A percentile compares a stretch with the other conserved stretches of the same genome.
Conservation (phyloP, 64 coral and sea anemone genomes). For the Stichodactyla helianthus region DNA sequence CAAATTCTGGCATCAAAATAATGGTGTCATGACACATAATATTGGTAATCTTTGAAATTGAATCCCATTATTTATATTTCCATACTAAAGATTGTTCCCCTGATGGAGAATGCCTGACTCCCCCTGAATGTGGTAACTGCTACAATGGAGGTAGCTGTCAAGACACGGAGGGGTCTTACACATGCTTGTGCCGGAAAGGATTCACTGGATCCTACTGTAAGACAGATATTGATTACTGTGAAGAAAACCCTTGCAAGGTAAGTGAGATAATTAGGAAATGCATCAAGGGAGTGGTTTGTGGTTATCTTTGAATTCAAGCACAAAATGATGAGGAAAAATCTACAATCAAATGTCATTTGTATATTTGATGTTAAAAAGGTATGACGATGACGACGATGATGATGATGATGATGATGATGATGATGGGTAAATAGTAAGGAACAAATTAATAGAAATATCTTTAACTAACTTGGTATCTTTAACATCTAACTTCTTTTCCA, state of each 20-base stretch:
- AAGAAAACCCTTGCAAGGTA: conserved; percentile 28
- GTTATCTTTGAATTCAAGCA: not conserved
- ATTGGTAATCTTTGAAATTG: too few relatives aligned
- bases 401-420: not conserved
- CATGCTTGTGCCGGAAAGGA: conserved; percentile 37
- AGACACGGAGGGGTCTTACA: conserved; percentile 32
- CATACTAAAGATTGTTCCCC: conserved; percentile 24
- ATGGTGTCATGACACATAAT: too few relatives aligned
- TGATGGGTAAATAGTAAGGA: not conserved
- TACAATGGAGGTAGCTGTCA: conserved; percentile 51
- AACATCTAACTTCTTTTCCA: not conserved
- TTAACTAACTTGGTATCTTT: too few relatives aligned
- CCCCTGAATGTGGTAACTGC: conserved; percentile 19
- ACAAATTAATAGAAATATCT: not conserved
- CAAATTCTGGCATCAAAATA: too few relatives aligned
- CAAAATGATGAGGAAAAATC: too few relatives aligned
- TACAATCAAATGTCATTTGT: too few relatives aligned
- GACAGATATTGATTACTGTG: conserved; percentile 47
- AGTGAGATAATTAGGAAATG: not conserved
- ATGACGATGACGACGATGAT: not conserved
- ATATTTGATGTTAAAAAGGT: too few relatives aligned
- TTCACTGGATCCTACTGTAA: conserved; percentile 46
- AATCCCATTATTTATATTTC: too few relatives aligned
- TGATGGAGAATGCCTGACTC: conserved; percentile 18
- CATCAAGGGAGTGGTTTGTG: not conserved